phyloP scores from a whole-genome alignment of 1,140 invertebrate species.

The Trinorchestia longiramus region DNA sequence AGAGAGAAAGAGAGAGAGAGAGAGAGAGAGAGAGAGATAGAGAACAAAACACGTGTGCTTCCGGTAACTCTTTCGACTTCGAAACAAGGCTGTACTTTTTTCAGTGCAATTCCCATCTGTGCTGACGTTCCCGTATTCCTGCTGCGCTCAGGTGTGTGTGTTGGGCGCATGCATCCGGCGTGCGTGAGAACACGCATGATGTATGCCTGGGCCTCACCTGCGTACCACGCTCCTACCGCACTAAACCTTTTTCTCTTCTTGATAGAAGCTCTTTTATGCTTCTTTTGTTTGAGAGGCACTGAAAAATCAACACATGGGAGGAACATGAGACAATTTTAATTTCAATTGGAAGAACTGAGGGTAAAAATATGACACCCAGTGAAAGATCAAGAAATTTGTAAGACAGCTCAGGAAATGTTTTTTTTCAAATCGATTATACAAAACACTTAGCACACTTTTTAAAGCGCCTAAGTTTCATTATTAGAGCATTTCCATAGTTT shows the following conservation, averaged over 20 bases:
- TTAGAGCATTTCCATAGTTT: background rate
- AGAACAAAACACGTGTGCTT: background rate
- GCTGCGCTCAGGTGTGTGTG: background rate
- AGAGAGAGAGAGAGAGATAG: too few species aligned
- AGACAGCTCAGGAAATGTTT: background rate
- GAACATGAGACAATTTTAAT: background rate
- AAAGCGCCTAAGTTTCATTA: background rate
- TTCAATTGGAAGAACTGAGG: background rate
- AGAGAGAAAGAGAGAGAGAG: background rate
- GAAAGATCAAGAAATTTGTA: background rate
- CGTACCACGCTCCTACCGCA: background rate
- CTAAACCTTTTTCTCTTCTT: background rate
- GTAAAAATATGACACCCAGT: too few species aligned
- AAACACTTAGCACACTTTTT: background rate
- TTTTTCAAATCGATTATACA: background rate
- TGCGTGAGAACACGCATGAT: constrained; percentile 29
- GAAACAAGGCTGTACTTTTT: background rate
- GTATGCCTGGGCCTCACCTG: background rate
- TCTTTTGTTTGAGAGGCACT: background rate
- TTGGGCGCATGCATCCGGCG: background rate
- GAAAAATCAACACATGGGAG: background rate
- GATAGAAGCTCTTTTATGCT: background rate
- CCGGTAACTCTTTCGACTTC: background rate
- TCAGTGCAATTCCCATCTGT: background rate
- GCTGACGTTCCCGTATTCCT: background rate